Evolutionary conservation across 2,113 vertebrate species (phyloP).

Genomic region (Rhea americana): DNA sequence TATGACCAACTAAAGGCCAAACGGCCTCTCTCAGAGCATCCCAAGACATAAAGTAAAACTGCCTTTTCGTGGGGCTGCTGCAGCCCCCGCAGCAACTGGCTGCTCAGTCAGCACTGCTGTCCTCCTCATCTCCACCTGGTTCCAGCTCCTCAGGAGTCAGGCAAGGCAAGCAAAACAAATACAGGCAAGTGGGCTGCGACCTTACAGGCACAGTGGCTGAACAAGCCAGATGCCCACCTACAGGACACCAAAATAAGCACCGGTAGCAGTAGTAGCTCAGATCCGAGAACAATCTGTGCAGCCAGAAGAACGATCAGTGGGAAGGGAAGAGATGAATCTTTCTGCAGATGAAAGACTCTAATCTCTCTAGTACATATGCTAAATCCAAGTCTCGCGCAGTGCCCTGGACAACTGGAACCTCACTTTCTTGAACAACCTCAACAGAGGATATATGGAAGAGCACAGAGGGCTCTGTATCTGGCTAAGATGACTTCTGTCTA

Average conservation of each 20-base stretch:
- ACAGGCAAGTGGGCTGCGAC: not conserved
- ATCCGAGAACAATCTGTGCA: not conserved
- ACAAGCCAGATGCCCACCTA: slow-evolving; percentile 43
- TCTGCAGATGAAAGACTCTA: fast-evolving
- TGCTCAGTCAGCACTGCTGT: not conserved
- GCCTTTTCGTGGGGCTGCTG: not conserved
- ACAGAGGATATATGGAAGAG: not conserved
- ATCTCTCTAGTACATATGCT: not conserved
- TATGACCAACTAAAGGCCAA: not conserved
- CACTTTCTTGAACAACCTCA: not conserved
- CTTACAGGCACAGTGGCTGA: not conserved
- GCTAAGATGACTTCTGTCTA: not conserved
- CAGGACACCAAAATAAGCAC: slow-evolving; percentile 16
- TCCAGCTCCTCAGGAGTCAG: fast-evolving
- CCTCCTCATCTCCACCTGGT: fast-evolving
- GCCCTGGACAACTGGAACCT: not conserved
- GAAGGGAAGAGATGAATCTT: not conserved
- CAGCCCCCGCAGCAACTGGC: fast-evolving
- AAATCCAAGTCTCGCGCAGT: not conserved
- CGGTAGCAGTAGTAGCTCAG: not conserved
- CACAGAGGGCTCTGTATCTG: not conserved
- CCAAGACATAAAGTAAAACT: fast-evolving
- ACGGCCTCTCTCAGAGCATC: not conserved
- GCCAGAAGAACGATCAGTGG: not conserved
- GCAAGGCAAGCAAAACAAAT: not conserved